Evolutionary conservation across 2,888 invertebrate species (phyloP).

Genomic region (Meandrusa payeni): DNA sequence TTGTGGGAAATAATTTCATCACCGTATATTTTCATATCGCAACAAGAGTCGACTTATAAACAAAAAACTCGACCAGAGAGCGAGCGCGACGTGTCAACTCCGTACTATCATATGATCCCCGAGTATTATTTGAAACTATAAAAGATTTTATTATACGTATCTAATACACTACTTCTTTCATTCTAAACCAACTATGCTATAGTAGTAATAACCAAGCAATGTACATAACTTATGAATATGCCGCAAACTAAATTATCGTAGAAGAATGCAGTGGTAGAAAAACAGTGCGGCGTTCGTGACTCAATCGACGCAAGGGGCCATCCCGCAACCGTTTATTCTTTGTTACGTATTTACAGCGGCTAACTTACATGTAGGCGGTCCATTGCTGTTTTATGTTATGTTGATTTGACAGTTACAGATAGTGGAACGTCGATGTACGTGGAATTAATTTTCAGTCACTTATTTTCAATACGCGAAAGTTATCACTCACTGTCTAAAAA

Average conservation of each 20-base stretch:
- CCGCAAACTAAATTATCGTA: constrained; percentile 39
- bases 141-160: background rate
- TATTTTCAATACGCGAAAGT: constrained; percentile 21
- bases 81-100: constrained; percentile 18
- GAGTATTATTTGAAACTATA: background rate
- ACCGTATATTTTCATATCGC: constrained; percentile 22
- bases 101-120: background rate
- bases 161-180: constrained; percentile 29
- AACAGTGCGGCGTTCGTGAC: constrained; percentile 58
- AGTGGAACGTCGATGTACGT: constrained; percentile 4
- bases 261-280: constrained; percentile 45
- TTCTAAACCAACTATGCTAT: constrained; percentile 1
- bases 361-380: constrained; percentile 27
- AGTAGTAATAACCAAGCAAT: constrained; percentile 42
- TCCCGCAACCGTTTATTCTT: constrained; percentile 43
- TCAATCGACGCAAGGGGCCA: constrained; percentile 59
- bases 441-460: constrained; percentile 2
- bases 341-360: constrained; percentile 32
- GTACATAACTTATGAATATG: constrained; percentile 34
- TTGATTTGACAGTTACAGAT: background rate
- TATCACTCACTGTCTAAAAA: constrained; percentile 8
- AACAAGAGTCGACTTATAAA: constrained; percentile 8
- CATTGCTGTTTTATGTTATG: constrained; percentile 32
- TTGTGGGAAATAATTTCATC: constrained; percentile 24
- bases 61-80: constrained; percentile 18